A percentile compares a stretch with the other conserved stretches of the same genome.
Conservation (phyloP, 2,113 vertebrate genomes). For the Leptobrachium ailaonicum region DNA sequence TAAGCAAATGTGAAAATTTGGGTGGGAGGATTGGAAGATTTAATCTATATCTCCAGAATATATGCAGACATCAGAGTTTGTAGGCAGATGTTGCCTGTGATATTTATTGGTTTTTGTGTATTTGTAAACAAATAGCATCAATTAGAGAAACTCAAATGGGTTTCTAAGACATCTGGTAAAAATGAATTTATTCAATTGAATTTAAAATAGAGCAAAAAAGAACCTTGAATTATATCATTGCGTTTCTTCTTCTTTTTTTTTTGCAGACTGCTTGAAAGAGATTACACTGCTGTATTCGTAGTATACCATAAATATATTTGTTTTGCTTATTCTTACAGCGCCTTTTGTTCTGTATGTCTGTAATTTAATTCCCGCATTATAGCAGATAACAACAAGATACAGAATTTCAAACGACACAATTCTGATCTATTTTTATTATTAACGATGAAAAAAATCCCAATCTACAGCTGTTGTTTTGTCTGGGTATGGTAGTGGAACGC, state of each 20-base stretch:
- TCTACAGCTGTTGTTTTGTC: constrained; percentile 27
- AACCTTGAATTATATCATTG: constrained; percentile 51
- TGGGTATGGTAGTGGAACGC: constrained; percentile 6
- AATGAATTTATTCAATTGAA: constrained; percentile 50
- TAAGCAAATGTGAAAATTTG: constrained; percentile 50
- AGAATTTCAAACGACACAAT: not conserved
- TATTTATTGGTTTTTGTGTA: constrained; percentile 50
- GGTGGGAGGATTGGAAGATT: constrained; percentile 26
- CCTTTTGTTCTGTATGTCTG: constrained; percentile 24
- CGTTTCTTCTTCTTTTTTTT: constrained; percentile 35
- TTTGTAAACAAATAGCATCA: constrained; percentile 50
- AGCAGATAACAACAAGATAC: constrained; percentile 13
- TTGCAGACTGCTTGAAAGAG: constrained; percentile 35
- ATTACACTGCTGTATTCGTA: constrained; percentile 16
- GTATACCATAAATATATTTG: constrained; percentile 16
- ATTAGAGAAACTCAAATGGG: constrained; percentile 41
- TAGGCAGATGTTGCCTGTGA: constrained; percentile 44
- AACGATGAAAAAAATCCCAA: not conserved
- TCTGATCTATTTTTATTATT: constrained; percentile 36
- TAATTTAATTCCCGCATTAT: constrained; percentile 26
- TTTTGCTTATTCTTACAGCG: constrained; percentile 27
- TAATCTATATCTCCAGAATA: constrained; percentile 47
- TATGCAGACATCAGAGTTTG: constrained; percentile 35
- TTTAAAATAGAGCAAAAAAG: constrained; percentile 39
- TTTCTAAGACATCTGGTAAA: constrained; percentile 48